These are phyloP conservation scores for Coremacera marginata DNA, from an alignment of 2,888 invertebrate genomes.

Conservation along the genomic window DNA sequence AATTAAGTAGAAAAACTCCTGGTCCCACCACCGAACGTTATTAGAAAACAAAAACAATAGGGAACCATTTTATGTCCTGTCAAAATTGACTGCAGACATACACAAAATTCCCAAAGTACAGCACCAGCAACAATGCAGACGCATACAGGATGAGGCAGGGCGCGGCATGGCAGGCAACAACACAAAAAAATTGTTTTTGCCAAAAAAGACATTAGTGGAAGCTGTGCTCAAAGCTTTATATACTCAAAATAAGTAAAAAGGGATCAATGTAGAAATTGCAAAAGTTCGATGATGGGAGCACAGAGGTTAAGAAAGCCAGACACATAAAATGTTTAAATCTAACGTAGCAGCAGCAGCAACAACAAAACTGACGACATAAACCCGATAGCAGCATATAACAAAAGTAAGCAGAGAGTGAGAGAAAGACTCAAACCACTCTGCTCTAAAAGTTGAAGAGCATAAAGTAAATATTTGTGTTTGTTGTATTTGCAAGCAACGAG, in stretches of 20 bases:
- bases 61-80: not conserved
- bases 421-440: too few relatives aligned
- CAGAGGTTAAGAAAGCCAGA: constrained; percentile 13
- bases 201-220: not conserved
- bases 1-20: not conserved
- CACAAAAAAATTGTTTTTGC: not conserved
- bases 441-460: too few relatives aligned
- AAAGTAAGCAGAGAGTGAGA: too few relatives aligned
- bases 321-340: constrained; percentile 7
- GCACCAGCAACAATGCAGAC: not conserved
- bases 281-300: not conserved
- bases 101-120: not conserved
- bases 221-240: constrained; percentile 2
- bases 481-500: not conserved
- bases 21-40: not conserved
- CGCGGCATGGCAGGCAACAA: not conserved
- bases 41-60: not conserved
- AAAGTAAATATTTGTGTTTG: too few relatives aligned
- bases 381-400: not conserved
- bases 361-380: not conserved
- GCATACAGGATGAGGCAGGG: not conserved
- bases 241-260: not conserved
- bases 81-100: constrained; percentile 6
- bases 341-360: constrained; percentile 6
- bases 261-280: not conserved